Percentiles rank a stretch among this genome's conserved stretches.
Conservation (phyloP, 2,113 vertebrate genomes). For the Cryptotis parvus region DNA sequence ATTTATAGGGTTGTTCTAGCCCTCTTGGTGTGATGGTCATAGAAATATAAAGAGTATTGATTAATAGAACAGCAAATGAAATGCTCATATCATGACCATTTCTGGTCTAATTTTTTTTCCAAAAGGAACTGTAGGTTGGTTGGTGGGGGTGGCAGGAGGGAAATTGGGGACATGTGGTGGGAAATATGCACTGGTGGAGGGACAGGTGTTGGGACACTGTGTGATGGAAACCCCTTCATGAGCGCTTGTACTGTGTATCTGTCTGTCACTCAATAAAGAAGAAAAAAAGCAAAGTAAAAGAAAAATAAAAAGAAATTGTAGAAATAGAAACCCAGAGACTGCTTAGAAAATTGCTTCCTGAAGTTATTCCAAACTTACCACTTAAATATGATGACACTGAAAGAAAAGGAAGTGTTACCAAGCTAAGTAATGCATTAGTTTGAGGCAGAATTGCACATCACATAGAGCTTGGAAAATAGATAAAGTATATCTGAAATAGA, state of each 20-base stretch:
- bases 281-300: no score
- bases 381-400: neutral
- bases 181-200: no score
- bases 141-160: no score
- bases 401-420: conserved; percentile 23
- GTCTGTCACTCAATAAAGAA: no score
- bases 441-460: neutral
- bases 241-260: no score
- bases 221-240: no score
- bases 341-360: conserved; percentile 1
- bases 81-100: neutral
- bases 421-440: neutral
- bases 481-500: conserved; percentile 15
- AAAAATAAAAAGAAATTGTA: conserved; percentile 1
- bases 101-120: neutral
- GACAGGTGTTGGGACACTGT: no score
- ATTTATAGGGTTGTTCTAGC: conserved; percentile 22
- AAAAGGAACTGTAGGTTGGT: neutral
- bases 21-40: conserved; percentile 28
- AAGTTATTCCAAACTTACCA: neutral
- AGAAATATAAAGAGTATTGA: conserved; percentile 37
- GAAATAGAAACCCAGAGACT: neutral
- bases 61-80: conserved; percentile 34
- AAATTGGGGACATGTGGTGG: no score
- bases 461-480: neutral